A percentile compares a stretch with the other conserved stretches of the same genome.
Conservation (phyloP, 2,888 invertebrate genomes). For the Latrodectus hesperus region DNA sequence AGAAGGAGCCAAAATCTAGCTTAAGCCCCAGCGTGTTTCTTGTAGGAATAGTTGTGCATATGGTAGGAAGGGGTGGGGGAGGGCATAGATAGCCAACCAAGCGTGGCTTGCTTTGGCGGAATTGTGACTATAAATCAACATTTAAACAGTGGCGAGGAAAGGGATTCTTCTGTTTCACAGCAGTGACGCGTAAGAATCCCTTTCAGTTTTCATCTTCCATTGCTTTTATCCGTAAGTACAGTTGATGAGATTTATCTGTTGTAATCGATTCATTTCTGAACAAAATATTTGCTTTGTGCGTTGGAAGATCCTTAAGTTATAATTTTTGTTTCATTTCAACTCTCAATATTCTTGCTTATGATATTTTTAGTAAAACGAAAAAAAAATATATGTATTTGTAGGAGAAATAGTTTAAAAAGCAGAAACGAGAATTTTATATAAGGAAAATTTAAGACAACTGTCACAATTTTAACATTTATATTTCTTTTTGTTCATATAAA, state of each 20-base stretch:
- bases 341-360: no score
- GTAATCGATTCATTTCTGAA: slow-evolving; percentile 30
- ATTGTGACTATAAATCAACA: slow-evolving; percentile 56
- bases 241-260: slow-evolving; percentile 39
- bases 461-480: no score
- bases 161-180: slow-evolving; percentile 50
- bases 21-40: slow-evolving; percentile 57
- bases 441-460: no score
- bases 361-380: no score
- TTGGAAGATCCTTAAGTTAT: no score
- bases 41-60: slow-evolving; percentile 11
- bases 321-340: no score
- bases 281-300: no score
- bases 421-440: no score
- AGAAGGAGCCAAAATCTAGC: slow-evolving; percentile 39
- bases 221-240: slow-evolving; percentile 6
- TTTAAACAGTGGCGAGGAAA: slow-evolving; percentile 37
- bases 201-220: slow-evolving; percentile 7
- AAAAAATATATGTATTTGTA: no score
- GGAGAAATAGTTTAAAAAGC: no score
- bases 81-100: slow-evolving; percentile 34
- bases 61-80: not conserved
- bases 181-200: slow-evolving; percentile 37
- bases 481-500: no score
- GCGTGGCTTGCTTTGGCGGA: slow-evolving; percentile 15